Evolutionary conservation across 1,140 invertebrate species (phyloP), one percentile per base, ranked within the genome.

Genomic region (Ridgeia piscesae): DNA sequence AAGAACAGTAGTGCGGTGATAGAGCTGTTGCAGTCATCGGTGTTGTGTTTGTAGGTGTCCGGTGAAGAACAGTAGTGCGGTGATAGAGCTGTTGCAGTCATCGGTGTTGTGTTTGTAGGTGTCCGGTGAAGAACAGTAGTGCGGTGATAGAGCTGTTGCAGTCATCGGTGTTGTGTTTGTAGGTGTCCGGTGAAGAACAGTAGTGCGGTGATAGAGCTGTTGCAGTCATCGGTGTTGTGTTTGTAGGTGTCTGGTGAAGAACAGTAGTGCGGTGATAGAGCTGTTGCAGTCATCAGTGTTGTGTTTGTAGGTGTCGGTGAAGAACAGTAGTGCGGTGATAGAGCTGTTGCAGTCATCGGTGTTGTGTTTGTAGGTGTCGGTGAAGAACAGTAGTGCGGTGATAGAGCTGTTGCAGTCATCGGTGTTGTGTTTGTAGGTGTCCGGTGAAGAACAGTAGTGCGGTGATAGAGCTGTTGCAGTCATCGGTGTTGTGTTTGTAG

Each of bases 1-100:
- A 99, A 98, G 95, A 99, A 99, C 95, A 98, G 97, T 0, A 99
- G 97, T 95, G 99, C 98, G 33, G 97, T 99, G 33, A 97, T 99
- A n/a, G 98, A 99, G 94, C 97, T 99, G 31, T 97, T 97, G 95
- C 97, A n/a, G n/a, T n/a, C n/a, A n/a, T n/a, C n/a, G n/a, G n/a
- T n/a, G n/a, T n/a, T n/a, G 58, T 77, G 58, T 77, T 92, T 89
- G 34, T 58, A 96, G 96, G 92, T 99, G 98, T 95, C 96, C 99
- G 91, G 96, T 97, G 0, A 99, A 98, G 95, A 99, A 99, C 95
- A 98, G 97, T 0, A 99, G 97, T 95, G 99, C 98, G 33, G 97
- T 99, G 33, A 97, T 99, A n/a, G 98, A 99, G 94, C 97, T 99
- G 31, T 97, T 97, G 95, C 97, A n/a, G n/a, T n/a, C n/a, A n/a